Evolutionary conservation across 2,888 invertebrate species (phyloP).

Genomic region (Agonopterix subpropinquella): DNA sequence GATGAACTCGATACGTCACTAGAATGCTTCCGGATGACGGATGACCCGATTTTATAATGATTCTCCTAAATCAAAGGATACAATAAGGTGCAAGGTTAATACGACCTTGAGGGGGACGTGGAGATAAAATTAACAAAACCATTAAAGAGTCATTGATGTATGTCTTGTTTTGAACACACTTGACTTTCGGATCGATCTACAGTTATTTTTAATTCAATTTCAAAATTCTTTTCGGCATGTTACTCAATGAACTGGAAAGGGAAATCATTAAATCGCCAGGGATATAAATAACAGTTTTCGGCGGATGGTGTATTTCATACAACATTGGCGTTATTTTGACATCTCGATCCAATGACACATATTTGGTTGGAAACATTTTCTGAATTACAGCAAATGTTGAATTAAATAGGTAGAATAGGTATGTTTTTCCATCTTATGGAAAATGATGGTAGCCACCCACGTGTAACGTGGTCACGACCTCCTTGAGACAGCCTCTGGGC

Average conservation of each 20-base stretch:
- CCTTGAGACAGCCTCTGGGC: too few relatives aligned
- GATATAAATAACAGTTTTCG: constrained; percentile 11
- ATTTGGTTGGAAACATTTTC: constrained; percentile 12
- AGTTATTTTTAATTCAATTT: constrained; percentile 1
- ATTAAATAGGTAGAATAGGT: neutral
- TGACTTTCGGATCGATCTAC: constrained; percentile 21
- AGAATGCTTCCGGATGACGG: constrained; percentile 60
- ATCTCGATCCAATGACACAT: constrained; percentile 17
- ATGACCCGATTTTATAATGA: constrained; percentile 37
- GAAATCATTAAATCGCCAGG: constrained; percentile 13
- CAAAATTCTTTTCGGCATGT: constrained; percentile 2
- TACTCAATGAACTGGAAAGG: constrained; percentile 21
- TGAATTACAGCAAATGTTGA: constrained; percentile 3
- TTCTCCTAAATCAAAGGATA: constrained; percentile 33
- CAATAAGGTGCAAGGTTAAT: constrained; percentile 30
- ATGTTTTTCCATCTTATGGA: too few relatives aligned
- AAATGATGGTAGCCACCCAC: too few relatives aligned
- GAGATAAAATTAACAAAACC: neutral
- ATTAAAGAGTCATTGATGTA: neutral
- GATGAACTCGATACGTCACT: constrained; percentile 69
- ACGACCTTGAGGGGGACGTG: constrained; percentile 30
- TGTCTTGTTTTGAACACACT: constrained; percentile 18
- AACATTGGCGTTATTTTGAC: constrained; percentile 21
- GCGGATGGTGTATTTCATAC: constrained; percentile 22
- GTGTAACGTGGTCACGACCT: too few relatives aligned